Conservation (phyloP, 2,888 invertebrate genomes). For the Hirtodrosophila trivittata region DNA sequence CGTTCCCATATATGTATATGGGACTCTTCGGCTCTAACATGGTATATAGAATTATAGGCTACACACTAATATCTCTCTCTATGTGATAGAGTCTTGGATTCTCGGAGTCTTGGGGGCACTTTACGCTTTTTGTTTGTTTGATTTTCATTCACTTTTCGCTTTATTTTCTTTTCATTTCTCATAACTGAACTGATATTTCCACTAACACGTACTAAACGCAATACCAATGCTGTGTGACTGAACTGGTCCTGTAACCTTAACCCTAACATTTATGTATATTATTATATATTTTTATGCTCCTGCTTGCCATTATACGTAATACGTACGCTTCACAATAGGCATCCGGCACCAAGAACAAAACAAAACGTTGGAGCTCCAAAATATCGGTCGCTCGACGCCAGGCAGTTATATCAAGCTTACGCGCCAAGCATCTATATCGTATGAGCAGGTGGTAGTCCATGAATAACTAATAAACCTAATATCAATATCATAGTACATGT, state of each 20-base stretch:
- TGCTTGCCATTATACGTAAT: slow-evolving; percentile 37
- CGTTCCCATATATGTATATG: too few relatives aligned
- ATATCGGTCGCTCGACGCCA: slow-evolving; percentile 94
- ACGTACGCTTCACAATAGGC: slow-evolving; percentile 85
- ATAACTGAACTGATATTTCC: slow-evolving; percentile 31
- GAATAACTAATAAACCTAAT: slow-evolving; percentile 42
- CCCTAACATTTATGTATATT: slow-evolving; percentile 47
- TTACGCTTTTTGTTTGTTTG: too few relatives aligned
- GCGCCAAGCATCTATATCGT: slow-evolving; percentile 96
- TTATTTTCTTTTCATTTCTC: slow-evolving; percentile 9
- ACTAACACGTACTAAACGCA: slow-evolving; percentile 49
- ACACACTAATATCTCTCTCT: slow-evolving; percentile 13
- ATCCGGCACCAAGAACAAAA: slow-evolving; percentile 89
- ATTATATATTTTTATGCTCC: slow-evolving; percentile 68
- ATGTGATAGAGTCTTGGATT: too few relatives aligned
- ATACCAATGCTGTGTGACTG: slow-evolving; percentile 48
- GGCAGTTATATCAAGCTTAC: slow-evolving; percentile 97
- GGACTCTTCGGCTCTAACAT: too few relatives aligned
- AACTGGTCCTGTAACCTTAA: slow-evolving; percentile 19
- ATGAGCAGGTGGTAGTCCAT: slow-evolving; percentile 90
- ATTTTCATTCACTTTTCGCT: slow-evolving; percentile 12
- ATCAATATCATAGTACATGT: slow-evolving; percentile 1
- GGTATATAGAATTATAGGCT: slow-evolving; percentile 12
- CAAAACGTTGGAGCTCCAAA: slow-evolving; percentile 91
- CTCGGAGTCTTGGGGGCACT: too few relatives aligned